Base-by-base conservation (phyloP, 2,888 invertebrate species). In the Ptilodon capucinus region DNA sequence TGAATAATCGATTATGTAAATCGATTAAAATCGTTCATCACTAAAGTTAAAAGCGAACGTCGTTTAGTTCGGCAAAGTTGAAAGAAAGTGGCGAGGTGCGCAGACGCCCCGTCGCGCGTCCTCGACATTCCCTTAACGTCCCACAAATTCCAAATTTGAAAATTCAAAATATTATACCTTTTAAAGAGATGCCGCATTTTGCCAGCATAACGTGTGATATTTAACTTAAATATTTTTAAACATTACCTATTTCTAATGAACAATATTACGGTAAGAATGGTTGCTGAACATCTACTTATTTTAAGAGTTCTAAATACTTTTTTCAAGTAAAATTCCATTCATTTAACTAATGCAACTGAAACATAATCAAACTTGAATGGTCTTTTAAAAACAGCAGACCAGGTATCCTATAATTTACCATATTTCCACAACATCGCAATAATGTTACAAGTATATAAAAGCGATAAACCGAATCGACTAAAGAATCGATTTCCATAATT, bases 41-140 rank as follows among this genome's bases (percentile, higher is more conserved):
- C 67, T 66, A 61, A 48, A 18, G 14, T 43, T 48, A 51, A 51
- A 55, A 53, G 51, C 50, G 51, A 52, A 57, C 63, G 58, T 57
- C 57, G 51, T 62, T 57, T 57, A 41, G 54, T 75, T 81, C 86
- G 86, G 84, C 79, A 62, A 74, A 79, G 76, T 81, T 83, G 59
- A 88, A 88, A 86, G 86, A 81, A 81, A 81, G 80, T 79, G 78
- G 71, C 78, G 76, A 70, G 23, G 25, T 68, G 68, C 67, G 65
- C 68, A 63, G 76, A 69, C 86, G 68, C 82, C 86, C 85, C 82
- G 85, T 54, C 55, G 86, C 51, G 84, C 72, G 78, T 78, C 78
- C 78, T 76, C 75, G 63, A 68, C 75, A 69, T 75, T 76, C 72
- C 74, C 74, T 70, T 76, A 77, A 74, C 69, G 71, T 74, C 64